Evolutionary conservation across 2,888 invertebrate genomes (phyloP).

Genomic region (Dastarcus helophoroides): DNA sequence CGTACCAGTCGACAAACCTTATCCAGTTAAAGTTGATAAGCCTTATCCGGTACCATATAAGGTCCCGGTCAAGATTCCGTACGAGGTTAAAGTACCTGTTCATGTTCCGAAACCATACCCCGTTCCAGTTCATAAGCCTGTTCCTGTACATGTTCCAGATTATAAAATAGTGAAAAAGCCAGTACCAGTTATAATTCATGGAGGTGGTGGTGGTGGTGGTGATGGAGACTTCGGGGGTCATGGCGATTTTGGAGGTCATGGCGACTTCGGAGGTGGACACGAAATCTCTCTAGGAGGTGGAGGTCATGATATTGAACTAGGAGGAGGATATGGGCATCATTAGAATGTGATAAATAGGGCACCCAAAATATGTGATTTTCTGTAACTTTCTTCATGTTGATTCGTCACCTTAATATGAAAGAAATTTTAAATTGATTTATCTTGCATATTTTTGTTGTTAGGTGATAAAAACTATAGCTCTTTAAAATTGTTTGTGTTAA

Average conservation of each 20-base stretch:
- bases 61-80: conserved; percentile 40
- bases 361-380: too few relatives aligned
- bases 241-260: conserved; percentile 13
- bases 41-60: conserved; percentile 41
- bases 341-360: too few relatives aligned
- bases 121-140: conserved; percentile 42
- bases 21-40: conserved; percentile 43
- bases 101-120: conserved; percentile 30
- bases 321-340: conserved; percentile 13
- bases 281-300: conserved; percentile 11
- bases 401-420: too few relatives aligned
- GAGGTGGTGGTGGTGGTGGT: conserved; percentile 15
- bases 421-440: too few relatives aligned
- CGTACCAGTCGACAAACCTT: conserved; percentile 42
- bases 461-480: too few relatives aligned
- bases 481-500: too few relatives aligned
- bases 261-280: conserved; percentile 12
- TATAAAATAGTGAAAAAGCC: conserved; percentile 33
- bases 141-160: conserved; percentile 38
- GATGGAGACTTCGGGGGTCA: conserved; percentile 16
- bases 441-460: too few relatives aligned
- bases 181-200: conserved; percentile 30
- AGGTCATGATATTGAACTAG: conserved; percentile 14
- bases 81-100: conserved; percentile 29
- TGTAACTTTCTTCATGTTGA: too few relatives aligned